Conservation (phyloP, 2,113 vertebrate genomes). For the Tragelaphus buxtoni region DNA sequence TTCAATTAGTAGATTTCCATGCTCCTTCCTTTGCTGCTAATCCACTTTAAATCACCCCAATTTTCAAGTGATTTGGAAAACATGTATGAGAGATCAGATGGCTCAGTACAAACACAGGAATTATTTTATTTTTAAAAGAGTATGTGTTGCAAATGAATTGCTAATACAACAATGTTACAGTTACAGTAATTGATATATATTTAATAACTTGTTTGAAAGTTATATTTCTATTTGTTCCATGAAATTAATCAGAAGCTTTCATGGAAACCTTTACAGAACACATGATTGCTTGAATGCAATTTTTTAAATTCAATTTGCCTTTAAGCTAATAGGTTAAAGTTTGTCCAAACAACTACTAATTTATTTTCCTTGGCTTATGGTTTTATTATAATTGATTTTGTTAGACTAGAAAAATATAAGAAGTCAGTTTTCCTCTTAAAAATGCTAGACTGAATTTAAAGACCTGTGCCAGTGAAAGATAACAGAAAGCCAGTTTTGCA, state of each 20-base stretch:
- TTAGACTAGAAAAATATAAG: not conserved
- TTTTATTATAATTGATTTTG: not conserved
- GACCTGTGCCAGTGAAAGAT: not conserved
- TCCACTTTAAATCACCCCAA: not conserved
- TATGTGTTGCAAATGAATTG: not conserved
- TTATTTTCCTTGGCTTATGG: slow-evolving; percentile 4
- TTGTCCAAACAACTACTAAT: not conserved
- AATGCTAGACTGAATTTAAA: not conserved
- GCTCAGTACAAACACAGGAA: not conserved
- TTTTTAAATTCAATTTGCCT: slow-evolving; percentile 11
- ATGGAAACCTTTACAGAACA: not conserved
- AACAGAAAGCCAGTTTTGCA: not conserved
- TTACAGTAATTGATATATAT: not conserved
- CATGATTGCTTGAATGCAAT: not conserved
- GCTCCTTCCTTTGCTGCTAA: not conserved
- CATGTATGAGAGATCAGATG: not conserved
- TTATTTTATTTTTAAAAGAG: not conserved
- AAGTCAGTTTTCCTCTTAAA: slow-evolving; percentile 1
- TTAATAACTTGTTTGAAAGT: slow-evolving; percentile 3
- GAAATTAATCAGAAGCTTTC: slow-evolving; percentile 34
- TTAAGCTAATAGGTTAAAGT: not conserved
- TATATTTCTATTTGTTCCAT: not conserved
- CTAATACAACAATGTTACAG: not conserved
- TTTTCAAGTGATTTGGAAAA: not conserved
- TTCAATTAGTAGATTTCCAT: not conserved